Percentiles rank a stretch among this genome's conserved stretches.
phyloP scores from a whole-genome alignment of 2,113 vertebrate genomes.

The Hydropotes inermis region DNA sequence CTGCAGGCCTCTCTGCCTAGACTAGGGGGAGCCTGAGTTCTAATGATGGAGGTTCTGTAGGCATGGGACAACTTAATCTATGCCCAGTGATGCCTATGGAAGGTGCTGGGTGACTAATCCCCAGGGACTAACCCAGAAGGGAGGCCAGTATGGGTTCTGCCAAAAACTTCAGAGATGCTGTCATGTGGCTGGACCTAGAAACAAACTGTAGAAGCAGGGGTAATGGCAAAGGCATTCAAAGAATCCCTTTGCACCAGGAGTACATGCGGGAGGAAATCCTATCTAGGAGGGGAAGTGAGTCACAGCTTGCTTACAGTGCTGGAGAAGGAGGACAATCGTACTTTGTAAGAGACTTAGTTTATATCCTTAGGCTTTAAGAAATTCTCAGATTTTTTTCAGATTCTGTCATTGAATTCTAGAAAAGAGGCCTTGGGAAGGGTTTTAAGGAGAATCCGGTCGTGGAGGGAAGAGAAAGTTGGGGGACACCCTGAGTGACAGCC shows the following conservation, averaged over 20 bases:
- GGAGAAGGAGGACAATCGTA: not conserved
- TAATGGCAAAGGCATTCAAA: slow-evolving; percentile 61
- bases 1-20: not conserved
- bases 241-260: slow-evolving; percentile 36
- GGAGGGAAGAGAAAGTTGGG: not conserved
- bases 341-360: not conserved
- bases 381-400: not conserved
- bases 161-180: not conserved
- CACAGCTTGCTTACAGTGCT: slow-evolving; percentile 24
- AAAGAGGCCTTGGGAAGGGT: not conserved
- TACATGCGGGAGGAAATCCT: slow-evolving; percentile 57
- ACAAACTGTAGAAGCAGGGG: not conserved
- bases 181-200: not conserved
- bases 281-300: slow-evolving; percentile 59
- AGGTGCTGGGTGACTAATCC: not conserved
- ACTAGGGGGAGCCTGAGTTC: not conserved
- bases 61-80: not conserved
- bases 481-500: not conserved
- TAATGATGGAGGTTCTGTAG: not conserved
- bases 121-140: not conserved
- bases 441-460: not conserved
- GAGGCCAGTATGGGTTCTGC: not conserved
- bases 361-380: not conserved
- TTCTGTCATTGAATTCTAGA: not conserved
- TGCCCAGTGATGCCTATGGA: not conserved